Evolutionary conservation across 2,797 vertebrate genomes (phyloP).

Genomic region (Diplodus puntazzo): DNA sequence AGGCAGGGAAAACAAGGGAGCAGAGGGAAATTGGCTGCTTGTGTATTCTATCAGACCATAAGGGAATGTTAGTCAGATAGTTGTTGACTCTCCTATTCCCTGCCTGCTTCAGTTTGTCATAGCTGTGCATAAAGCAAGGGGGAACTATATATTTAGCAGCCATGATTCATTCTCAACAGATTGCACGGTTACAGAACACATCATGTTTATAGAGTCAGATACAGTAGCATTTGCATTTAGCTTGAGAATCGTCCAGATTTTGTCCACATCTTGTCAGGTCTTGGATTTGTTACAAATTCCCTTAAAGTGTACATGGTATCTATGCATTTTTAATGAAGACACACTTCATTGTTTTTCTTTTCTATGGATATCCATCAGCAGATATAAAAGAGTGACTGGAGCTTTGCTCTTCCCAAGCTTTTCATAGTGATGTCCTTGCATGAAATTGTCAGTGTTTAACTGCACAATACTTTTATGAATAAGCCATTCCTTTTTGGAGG

Average conservation of each 20-base stretch:
- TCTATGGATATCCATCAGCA: neutral
- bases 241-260: constrained; percentile 12
- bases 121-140: constrained; percentile 57
- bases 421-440: constrained; percentile 19
- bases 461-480: constrained; percentile 6
- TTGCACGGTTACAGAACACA: constrained; percentile 47
- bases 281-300: constrained; percentile 4
- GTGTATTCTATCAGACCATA: constrained; percentile 68
- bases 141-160: constrained; percentile 69
- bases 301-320: neutral
- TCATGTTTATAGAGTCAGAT: constrained; percentile 35
- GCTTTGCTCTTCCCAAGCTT: neutral
- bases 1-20: constrained; percentile 73
- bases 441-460: neutral
- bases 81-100: constrained; percentile 68
- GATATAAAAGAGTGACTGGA: neutral
- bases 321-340: constrained; percentile 2
- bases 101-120: constrained; percentile 63
- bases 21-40: constrained; percentile 74
- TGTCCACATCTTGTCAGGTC: neutral
- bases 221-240: constrained; percentile 36
- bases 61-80: constrained; percentile 70
- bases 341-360: constrained; percentile 1
- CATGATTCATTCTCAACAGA: constrained; percentile 74
- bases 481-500: neutral